Conservation (phyloP, 2,797 vertebrate species). For the Anolis apletophallus region DNA sequence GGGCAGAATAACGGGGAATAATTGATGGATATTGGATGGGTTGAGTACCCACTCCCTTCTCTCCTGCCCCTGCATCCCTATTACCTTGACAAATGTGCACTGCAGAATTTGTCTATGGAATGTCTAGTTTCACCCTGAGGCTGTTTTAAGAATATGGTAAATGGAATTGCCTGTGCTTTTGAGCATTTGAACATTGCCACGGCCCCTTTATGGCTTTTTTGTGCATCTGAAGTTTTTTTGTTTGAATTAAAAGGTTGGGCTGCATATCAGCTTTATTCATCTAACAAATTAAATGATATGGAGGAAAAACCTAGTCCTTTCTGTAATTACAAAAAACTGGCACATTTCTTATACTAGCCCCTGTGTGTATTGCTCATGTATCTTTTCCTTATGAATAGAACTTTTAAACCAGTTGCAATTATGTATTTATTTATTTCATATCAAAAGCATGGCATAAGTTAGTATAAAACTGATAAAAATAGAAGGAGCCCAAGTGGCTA, state of each 20-base stretch:
- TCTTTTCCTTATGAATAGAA: slow-evolving; percentile 13
- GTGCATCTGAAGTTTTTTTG: background rate
- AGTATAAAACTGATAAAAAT: too few species aligned
- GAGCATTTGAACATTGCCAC: background rate
- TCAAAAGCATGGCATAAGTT: too few species aligned
- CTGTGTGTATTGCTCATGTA: background rate
- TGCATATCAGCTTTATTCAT: background rate
- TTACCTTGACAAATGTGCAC: background rate
- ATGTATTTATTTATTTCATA: too few species aligned
- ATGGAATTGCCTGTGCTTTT: background rate
- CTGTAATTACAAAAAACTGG: background rate
- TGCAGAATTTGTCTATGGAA: background rate
- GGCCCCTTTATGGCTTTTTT: background rate
- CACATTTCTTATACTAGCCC: background rate
- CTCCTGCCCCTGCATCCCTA: background rate
- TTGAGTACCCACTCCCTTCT: background rate
- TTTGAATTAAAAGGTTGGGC: background rate
- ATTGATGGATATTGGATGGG: background rate
- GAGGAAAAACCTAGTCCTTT: background rate
- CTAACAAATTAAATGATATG: background rate
- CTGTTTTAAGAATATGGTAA: background rate
- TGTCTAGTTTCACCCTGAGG: background rate
- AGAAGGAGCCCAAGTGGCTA: too few species aligned
- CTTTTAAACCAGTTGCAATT: slow-evolving; percentile 7
- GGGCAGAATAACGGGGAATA: background rate